A percentile compares a stretch with the other conserved stretches of the same genome.
Evolutionary conservation across 2,797 vertebrate genomes (phyloP).

Genomic region (Chanos chanos): DNA sequence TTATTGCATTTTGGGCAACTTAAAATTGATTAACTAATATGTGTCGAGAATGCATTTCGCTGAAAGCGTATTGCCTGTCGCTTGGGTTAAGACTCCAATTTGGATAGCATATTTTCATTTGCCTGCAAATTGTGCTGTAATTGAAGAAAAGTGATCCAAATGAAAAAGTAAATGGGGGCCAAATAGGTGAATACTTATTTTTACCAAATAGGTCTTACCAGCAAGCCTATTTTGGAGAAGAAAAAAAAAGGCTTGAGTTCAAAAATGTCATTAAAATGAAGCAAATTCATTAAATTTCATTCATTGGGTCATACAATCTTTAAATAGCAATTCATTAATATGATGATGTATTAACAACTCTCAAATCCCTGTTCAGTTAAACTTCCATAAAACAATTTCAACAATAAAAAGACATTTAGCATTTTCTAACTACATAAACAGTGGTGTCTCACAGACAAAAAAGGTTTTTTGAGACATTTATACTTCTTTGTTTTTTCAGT

Average conservation of each 20-base stretch:
- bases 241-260: conserved; percentile 14
- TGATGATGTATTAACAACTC: too few relatives aligned
- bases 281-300: conserved; percentile 4
- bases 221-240: neutral
- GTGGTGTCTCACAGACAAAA: too few relatives aligned
- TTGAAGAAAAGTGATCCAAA: conserved; percentile 46
- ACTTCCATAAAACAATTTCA: too few relatives aligned
- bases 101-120: conserved; percentile 48
- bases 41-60: conserved; percentile 33
- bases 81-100: conserved; percentile 44
- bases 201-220: conserved; percentile 22
- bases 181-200: conserved; percentile 6
- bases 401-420: too few relatives aligned
- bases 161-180: conserved; percentile 38
- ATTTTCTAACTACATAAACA: too few relatives aligned
- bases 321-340: too few relatives aligned
- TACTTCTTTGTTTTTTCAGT: too few relatives aligned
- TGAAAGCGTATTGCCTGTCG: conserved; percentile 35
- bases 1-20: conserved; percentile 34
- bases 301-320: too few relatives aligned
- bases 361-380: too few relatives aligned
- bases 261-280: conserved; percentile 2
- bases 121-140: conserved; percentile 42
- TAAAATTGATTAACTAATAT: conserved; percentile 46
- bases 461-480: too few relatives aligned